Percentiles rank a stretch among this genome's conserved stretches.
Conservation (phyloP, 2,113 vertebrate species). For the Piaya cayana region DNA sequence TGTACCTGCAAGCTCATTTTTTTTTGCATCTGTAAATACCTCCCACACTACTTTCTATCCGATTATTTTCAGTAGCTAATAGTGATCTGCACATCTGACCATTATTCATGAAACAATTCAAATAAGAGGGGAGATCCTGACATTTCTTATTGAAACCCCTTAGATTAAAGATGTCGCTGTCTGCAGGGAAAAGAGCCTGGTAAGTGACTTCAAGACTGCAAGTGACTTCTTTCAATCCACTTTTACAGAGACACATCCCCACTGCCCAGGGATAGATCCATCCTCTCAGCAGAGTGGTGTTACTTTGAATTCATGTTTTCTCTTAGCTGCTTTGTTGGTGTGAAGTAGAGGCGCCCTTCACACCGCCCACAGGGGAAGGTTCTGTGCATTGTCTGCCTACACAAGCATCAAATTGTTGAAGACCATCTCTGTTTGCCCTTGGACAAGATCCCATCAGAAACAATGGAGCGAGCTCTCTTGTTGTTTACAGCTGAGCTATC, state of each 20-base stretch:
- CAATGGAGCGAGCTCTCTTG: neutral
- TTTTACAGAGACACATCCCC: neutral
- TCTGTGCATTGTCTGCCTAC: neutral
- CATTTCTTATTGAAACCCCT: neutral
- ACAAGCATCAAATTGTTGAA: neutral
- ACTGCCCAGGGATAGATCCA: neutral
- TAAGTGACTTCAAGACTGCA: neutral
- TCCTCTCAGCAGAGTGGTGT: accelerated
- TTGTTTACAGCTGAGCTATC: conserved; percentile 8
- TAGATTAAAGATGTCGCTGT: neutral
- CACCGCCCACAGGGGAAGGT: neutral
- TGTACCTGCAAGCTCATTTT: neutral
- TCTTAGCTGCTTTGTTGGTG: neutral
- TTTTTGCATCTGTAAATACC: neutral
- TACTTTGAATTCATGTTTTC: neutral
- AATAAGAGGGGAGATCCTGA: neutral
- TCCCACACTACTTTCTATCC: neutral
- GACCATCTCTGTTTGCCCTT: neutral
- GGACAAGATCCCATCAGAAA: conserved; percentile 14
- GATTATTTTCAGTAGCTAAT: neutral
- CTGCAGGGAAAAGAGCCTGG: neutral
- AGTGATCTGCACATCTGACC: neutral
- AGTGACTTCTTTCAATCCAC: neutral
- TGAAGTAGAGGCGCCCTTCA: neutral
- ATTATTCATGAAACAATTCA: neutral